Conservation (phyloP, 2,797 vertebrate species). For the Xerus rutilus region DNA sequence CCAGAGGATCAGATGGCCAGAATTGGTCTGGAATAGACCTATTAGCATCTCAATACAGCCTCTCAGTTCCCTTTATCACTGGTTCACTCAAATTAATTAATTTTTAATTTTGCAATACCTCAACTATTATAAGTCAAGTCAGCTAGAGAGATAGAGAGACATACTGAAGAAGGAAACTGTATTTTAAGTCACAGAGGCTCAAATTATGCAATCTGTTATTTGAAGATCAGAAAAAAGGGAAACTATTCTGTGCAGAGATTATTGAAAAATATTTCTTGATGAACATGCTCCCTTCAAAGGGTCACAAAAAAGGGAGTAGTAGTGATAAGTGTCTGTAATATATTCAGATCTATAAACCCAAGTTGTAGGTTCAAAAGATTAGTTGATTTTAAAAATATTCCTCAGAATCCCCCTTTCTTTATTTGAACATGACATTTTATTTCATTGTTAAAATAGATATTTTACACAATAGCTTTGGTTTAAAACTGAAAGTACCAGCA, state of each 20-base stretch:
- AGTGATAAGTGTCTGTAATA: neutral
- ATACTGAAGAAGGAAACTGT: slow-evolving; percentile 83
- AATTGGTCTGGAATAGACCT: slow-evolving; percentile 75
- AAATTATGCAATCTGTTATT: slow-evolving; percentile 84
- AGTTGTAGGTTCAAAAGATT: neutral
- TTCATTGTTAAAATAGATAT: neutral
- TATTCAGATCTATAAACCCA: slow-evolving; percentile 39
- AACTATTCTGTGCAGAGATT: slow-evolving; percentile 83
- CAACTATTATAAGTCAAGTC: slow-evolving; percentile 88
- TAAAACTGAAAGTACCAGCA: neutral
- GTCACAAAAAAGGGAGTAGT: slow-evolving; percentile 26
- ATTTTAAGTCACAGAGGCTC: slow-evolving; percentile 74
- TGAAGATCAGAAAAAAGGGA: slow-evolving; percentile 81
- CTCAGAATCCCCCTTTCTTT: neutral
- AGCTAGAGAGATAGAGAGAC: slow-evolving; percentile 68
- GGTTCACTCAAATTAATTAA: slow-evolving; percentile 89
- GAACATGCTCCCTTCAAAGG: slow-evolving; percentile 81
- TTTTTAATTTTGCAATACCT: slow-evolving; percentile 89
- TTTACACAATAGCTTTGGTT: neutral
- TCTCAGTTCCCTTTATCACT: slow-evolving; percentile 84
- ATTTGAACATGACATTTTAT: slow-evolving; percentile 12
- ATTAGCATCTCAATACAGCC: slow-evolving; percentile 84
- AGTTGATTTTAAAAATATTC: neutral
- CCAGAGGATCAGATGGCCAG: slow-evolving; percentile 78
- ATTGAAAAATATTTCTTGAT: slow-evolving; percentile 84